Evolutionary conservation across 1,140 invertebrate genomes (phyloP).

Genomic region (Neodiprion lecontei): DNA sequence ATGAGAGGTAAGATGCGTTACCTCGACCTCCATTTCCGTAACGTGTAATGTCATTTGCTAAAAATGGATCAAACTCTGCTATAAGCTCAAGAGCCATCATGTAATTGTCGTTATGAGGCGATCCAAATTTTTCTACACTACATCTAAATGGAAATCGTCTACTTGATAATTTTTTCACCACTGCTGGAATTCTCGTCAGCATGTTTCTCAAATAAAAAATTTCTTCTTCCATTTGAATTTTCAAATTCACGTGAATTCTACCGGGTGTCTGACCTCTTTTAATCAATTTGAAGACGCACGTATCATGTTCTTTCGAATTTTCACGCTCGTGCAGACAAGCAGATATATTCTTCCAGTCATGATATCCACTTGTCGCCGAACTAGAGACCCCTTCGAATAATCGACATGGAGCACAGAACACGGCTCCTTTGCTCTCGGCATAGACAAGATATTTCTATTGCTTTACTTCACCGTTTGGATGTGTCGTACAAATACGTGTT

Average conservation of each 20-base stretch:
- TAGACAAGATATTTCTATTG: not conserved
- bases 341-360: conserved; percentile 4
- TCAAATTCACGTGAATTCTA: not conserved
- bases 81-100: conserved; percentile 42
- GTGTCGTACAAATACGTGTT: not conserved
- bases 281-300: not conserved
- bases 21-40: conserved; percentile 45
- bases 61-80: conserved; percentile 48
- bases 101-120: not conserved
- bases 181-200: not conserved
- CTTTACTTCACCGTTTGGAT: conserved; percentile 2
- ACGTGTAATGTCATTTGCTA: conserved; percentile 41
- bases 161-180: not conserved
- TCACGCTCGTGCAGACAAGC: not conserved
- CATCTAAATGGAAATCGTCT: not conserved
- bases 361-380: not conserved
- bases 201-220: not conserved
- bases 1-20: conserved; percentile 44
- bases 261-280: not conserved
- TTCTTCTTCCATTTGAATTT: not conserved
- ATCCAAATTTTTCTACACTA: conserved; percentile 4
- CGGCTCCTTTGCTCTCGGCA: not conserved
- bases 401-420: not conserved
- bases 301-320: not conserved
- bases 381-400: not conserved